Base-by-base conservation (phyloP, 2,888 invertebrate genomes). In the Marasmarcha lunaedactyla region DNA sequence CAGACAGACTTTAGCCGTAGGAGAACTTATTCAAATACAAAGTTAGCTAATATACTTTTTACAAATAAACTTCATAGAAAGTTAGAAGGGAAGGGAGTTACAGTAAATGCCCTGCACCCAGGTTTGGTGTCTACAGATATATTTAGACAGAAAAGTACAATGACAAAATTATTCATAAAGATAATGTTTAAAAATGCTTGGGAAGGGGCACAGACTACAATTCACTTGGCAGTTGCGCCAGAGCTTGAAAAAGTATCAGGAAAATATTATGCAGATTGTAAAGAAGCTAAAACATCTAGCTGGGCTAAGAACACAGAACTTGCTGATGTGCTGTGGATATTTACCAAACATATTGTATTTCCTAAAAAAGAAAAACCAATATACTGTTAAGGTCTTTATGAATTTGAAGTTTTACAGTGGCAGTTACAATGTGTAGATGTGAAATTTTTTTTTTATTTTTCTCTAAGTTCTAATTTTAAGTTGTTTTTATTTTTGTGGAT, bases 21-120 rank as follows among this genome's bases (percentile, higher is more conserved):
- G 35, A 48, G 56, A 42, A 58, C 63, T 1, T 76, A 74, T 87
- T 89, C 71, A 86, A 88, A 90, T 6, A 91, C 91, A 9, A 93
- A 93, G 42, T 89, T 92, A 86, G 87, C 91, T 30, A 91, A 88
- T 56, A 85, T 92, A 0, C 89, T 92, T 0, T 86, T 87, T 50
- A 90, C 91, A 0, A 71, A 85, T 36, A 91, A 92, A 4, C 57
- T 92, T 10, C 89, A 87, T 40, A 81, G 88, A 66, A 81, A 86
- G 0, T 56, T 92, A 54, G 70, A 74, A 48, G 68, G 88, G 1
- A 76, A 88, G 2, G 87, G 87, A 10, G 88, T 94, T 0, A 91
- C 91, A 0, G 92, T 86, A 0, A 94, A 93, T 60, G 91, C 89
- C 50, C 70, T 93, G 37, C 93, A 94, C 71, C 94, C 94, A 0